Percentiles rank a stretch among this genome's conserved stretches.
phyloP scores from a whole-genome alignment of 1,140 invertebrate genomes.

The Muscidifurax raptorellus region DNA sequence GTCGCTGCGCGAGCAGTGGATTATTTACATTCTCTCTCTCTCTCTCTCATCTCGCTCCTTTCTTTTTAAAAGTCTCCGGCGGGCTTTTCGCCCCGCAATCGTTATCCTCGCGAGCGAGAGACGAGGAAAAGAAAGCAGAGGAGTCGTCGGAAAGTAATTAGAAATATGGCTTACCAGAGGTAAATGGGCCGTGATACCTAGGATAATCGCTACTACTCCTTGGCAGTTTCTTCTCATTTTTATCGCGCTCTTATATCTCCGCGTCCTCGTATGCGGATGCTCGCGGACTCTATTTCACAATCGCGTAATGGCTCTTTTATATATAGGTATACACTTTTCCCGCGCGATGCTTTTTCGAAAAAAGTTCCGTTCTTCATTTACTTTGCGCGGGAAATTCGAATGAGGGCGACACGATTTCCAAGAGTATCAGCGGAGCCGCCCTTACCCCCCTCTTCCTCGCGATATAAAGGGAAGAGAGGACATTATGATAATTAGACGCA shows the following conservation, averaged over 20 bases:
- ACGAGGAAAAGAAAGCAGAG: not conserved
- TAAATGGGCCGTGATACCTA: conserved; percentile 67
- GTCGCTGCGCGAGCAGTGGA: conserved; percentile 44
- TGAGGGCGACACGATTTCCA: not conserved
- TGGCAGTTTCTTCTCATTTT: conserved; percentile 52
- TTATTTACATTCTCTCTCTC: conserved; percentile 55
- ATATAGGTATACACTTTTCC: not conserved
- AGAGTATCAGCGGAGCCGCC: too few relatives aligned
- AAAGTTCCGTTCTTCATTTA: not conserved
- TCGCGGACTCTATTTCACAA: not conserved
- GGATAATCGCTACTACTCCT: conserved; percentile 61
- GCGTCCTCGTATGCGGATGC: not conserved
- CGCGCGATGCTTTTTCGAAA: not conserved
- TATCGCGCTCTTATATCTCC: conserved; percentile 52
- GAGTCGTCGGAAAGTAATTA: conserved; percentile 65
- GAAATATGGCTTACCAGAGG: conserved; percentile 66
- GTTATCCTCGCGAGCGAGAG: not conserved
- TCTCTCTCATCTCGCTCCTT: conserved; percentile 23
- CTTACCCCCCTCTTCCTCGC: not conserved
- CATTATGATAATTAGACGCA: conserved; percentile 75
- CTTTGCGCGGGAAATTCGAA: not conserved
- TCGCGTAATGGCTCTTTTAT: conserved; percentile 19
- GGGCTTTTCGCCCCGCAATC: conserved; percentile 4
- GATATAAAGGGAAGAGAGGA: conserved; percentile 66
- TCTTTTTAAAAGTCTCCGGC: not conserved